Base-by-base conservation (phyloP, 2,113 vertebrate species). In the Anolis carolinensis region DNA sequence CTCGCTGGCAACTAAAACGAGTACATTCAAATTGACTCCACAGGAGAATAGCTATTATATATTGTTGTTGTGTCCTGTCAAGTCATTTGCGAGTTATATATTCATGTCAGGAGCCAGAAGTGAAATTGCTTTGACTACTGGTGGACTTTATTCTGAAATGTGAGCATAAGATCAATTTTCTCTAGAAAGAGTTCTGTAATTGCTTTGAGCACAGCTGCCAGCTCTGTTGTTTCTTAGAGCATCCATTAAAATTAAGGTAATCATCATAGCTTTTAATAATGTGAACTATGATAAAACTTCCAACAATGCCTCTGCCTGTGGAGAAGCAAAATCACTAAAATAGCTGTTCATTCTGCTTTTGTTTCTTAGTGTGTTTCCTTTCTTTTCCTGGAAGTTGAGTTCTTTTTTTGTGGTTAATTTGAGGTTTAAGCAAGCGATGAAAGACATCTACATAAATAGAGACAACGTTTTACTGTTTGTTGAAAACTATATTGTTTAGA, bases 231-330 rank as follows among this genome's bases (percentile, higher is more conserved):
- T 30, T 50, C 63, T 36, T 52, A 18, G 39, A 36, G 25, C 23
- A 52, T 78, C 34, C 63, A 78, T 85, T 70, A 68, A n/a, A 70
- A 78, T 85, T 14, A 55, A 52, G 48, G n/a, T 68, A 68, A 85
- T 75, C 9, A 32, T 44, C 16, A 27, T 77, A 52, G 48, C 10
- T 7, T 11, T 68, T 55, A 36, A 85, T 78, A 68, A 68, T 20
- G 23, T 85, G 18, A 68, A 85, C 23, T 18, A 55, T 67, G 16
- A 67, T 34, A 55, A 70, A 13, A 50, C 25, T 52, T 44, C 50
- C 48, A 55, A 68, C 32, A 78, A 70, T 70, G 65, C 67, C 30
- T 52, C 20, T 78, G 6, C n/a, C 23, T 70, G 63, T 55, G 63
- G 65, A 68, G 4, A 32, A 68, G 27, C 23, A 36, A 25, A 67